Percentiles rank a stretch among this genome's conserved stretches.
Evolutionary conservation across 2,888 invertebrate species (phyloP).

Genomic region (Andrena bicolor): DNA sequence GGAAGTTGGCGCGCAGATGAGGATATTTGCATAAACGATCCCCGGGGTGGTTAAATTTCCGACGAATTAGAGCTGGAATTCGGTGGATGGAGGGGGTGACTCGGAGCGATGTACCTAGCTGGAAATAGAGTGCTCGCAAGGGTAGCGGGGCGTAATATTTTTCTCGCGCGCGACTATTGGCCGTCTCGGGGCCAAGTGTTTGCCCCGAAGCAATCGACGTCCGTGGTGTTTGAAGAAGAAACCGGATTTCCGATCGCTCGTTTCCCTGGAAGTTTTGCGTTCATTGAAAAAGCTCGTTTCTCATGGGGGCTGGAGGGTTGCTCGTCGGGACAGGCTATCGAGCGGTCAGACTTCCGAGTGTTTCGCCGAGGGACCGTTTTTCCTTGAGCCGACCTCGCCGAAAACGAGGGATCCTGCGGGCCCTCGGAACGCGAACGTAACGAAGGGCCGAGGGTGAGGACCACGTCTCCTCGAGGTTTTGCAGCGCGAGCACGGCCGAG

Average conservation of each 20-base stretch:
- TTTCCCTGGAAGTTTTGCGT: slow-evolving; percentile 3
- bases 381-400: slow-evolving; percentile 29
- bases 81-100: not conserved
- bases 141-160: not conserved
- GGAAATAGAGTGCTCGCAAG: not conserved
- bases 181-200: not conserved
- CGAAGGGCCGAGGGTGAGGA: slow-evolving; percentile 39
- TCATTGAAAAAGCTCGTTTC: slow-evolving; percentile 66
- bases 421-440: slow-evolving; percentile 42
- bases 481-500: slow-evolving; percentile 18
- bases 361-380: slow-evolving; percentile 50
- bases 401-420: slow-evolving; percentile 31
- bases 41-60: not conserved
- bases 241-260: slow-evolving; percentile 6
- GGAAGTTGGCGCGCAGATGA: not conserved
- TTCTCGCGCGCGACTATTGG: not conserved
- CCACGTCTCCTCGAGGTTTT: slow-evolving; percentile 13
- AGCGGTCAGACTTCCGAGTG: slow-evolving; percentile 57
- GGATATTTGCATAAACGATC: slow-evolving; percentile 9
- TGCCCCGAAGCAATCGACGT: not conserved
- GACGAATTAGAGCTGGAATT: not conserved
- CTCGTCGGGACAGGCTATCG: slow-evolving; percentile 70
- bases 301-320: slow-evolving; percentile 56
- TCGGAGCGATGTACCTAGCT: not conserved
- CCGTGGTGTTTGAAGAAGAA: slow-evolving; percentile 1